Conservation (phyloP, 2,888 invertebrate genomes). For the Hartigia nigra region DNA sequence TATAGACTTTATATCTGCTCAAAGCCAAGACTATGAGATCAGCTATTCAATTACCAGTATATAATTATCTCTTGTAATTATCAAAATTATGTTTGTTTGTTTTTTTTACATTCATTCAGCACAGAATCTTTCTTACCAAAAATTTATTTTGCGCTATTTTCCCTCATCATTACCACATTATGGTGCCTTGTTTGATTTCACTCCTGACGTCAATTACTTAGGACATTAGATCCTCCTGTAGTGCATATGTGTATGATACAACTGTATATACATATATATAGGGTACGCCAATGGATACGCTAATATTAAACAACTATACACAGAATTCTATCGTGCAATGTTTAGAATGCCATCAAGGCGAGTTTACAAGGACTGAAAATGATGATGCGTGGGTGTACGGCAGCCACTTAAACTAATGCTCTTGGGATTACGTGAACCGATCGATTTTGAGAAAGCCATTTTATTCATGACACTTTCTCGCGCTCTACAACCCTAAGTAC, state of each 20-base stretch:
- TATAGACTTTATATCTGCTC: not conserved
- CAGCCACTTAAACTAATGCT: not conserved
- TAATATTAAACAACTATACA: not conserved
- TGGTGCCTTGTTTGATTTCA: not conserved
- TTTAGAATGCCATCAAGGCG: not conserved
- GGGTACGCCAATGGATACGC: no score
- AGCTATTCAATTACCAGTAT: not conserved
- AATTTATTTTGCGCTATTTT: not conserved
- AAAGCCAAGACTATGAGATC: not conserved
- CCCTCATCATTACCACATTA: not conserved
- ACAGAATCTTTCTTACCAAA: not conserved
- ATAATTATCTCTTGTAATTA: not conserved
- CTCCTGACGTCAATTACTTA: not conserved
- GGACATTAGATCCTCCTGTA: not conserved
- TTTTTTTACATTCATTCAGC: not conserved
- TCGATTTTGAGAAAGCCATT: not conserved
- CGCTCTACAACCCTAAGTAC: not conserved
- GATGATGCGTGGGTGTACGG: not conserved
- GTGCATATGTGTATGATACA: not conserved
- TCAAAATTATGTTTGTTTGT: not conserved
- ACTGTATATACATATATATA: not conserved
- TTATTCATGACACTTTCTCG: not conserved
- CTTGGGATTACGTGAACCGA: not conserved
- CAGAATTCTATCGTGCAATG: not conserved
- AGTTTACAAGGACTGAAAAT: not conserved